phyloP scores from a whole-genome alignment of 2,797 vertebrate species.

The Enteromius anoplus region DNA sequence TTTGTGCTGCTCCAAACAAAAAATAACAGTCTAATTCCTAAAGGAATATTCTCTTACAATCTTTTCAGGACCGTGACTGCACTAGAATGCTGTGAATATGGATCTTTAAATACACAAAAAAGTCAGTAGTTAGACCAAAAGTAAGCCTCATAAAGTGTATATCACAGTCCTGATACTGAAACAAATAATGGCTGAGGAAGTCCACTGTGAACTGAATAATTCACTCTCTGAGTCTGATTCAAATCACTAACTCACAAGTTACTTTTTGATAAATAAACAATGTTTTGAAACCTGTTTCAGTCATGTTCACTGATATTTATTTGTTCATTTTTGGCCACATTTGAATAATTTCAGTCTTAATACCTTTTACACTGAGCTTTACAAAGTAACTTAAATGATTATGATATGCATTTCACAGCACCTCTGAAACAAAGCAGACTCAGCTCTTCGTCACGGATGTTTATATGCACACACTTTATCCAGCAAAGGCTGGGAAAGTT shows the following conservation, averaged over 20 bases:
- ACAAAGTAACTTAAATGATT: slow-evolving; percentile 1
- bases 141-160: too few species aligned
- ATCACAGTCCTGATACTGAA: background rate
- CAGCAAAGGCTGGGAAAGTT: slow-evolving; percentile 46
- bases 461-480: slow-evolving; percentile 8
- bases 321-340: background rate
- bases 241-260: background rate
- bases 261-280: background rate
- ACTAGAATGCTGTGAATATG: background rate
- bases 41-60: background rate
- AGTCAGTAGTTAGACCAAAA: background rate
- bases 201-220: background rate
- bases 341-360: background rate
- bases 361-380: background rate
- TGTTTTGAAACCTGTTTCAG: too few species aligned
- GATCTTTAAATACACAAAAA: background rate
- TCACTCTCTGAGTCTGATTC: background rate
- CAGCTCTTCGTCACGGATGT: slow-evolving; percentile 7
- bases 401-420: background rate
- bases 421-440: slow-evolving; percentile 13
- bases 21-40: background rate
- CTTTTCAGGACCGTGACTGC: background rate
- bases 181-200: background rate
- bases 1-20: background rate
- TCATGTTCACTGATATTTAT: background rate